Percentiles rank a stretch among this genome's conserved stretches.
Evolutionary conservation across 2,888 invertebrate species (phyloP).

Genomic region (Palloptera scutellata): DNA sequence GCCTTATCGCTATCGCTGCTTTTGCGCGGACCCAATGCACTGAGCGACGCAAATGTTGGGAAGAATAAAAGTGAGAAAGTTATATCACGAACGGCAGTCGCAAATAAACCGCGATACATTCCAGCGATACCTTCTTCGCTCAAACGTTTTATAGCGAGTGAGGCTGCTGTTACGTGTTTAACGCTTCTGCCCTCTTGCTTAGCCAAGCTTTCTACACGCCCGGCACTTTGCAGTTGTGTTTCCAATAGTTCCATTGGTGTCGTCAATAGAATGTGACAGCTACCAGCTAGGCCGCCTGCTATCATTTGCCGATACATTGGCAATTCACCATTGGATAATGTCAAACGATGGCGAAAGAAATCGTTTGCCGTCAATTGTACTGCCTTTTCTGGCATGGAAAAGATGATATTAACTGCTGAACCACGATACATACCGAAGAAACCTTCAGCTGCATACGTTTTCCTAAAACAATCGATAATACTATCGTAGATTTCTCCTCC

Average conservation of each 20-base stretch:
- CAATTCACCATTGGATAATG: slow-evolving; percentile 70
- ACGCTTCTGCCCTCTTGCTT: slow-evolving; percentile 71
- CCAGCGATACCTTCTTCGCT: slow-evolving; percentile 88
- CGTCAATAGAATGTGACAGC: slow-evolving; percentile 96
- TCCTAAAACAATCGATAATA: slow-evolving; percentile 94
- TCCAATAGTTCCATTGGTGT: slow-evolving; percentile 99
- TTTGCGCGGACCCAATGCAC: slow-evolving; percentile 81
- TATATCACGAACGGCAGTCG: slow-evolving; percentile 91
- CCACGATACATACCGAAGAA: slow-evolving; percentile 98
- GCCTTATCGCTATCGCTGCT: slow-evolving; percentile 71
- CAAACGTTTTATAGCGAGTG: slow-evolving; percentile 75
- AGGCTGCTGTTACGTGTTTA: slow-evolving; percentile 78
- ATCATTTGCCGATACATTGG: slow-evolving; percentile 75
- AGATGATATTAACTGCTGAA: slow-evolving; percentile 88
- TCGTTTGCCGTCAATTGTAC: slow-evolving; percentile 98
- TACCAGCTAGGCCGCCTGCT: slow-evolving; percentile 92
- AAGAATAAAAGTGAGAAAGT: slow-evolving; percentile 97
- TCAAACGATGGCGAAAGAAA: slow-evolving; percentile 83
- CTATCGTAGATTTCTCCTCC: slow-evolving; percentile 90
- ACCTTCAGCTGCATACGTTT: slow-evolving; percentile 91
- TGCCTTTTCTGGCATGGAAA: slow-evolving; percentile 79
- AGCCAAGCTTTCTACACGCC: slow-evolving; percentile 69
- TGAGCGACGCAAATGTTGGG: slow-evolving; percentile 93
- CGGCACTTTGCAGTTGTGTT: slow-evolving; percentile 97
- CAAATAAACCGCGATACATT: slow-evolving; percentile 90